Conservation (phyloP, 2,797 vertebrate species). For the Gymnopithys bicolor region DNA sequence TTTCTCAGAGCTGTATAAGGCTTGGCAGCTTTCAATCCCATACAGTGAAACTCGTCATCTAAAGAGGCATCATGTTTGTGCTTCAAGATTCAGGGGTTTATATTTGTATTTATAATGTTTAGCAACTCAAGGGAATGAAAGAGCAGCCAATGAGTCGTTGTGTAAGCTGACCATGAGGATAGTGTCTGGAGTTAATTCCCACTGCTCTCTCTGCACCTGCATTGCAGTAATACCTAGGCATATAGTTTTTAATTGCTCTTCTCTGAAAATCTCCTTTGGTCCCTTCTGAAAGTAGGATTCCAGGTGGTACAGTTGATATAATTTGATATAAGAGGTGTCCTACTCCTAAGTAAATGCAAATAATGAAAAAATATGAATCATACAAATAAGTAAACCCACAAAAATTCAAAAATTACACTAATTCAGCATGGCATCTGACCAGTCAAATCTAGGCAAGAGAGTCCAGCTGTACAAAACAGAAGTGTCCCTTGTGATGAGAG, state of each 20-base stretch:
- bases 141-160: background rate
- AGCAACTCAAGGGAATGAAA: background rate
- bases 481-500: conserved; percentile 19
- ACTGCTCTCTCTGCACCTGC: conserved; percentile 32
- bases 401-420: background rate
- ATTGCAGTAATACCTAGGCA: conserved; percentile 11
- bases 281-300: background rate
- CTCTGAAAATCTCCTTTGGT: background rate
- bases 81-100: background rate
- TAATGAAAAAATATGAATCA: background rate
- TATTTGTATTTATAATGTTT: background rate
- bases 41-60: background rate
- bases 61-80: background rate
- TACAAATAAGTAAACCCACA: background rate
- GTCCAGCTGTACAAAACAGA: conserved; percentile 16
- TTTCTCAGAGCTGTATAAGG: background rate
- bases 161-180: background rate
- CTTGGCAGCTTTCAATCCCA: background rate
- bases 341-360: background rate
- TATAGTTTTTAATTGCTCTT: background rate
- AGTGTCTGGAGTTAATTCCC: background rate
- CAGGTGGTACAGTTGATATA: background rate
- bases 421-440: background rate
- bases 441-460: background rate
- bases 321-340: background rate